These are phyloP conservation scores for Lindbergichthys nudifrons DNA, from an alignment of 2,797 vertebrate species.

Conservation along the genomic window DNA sequence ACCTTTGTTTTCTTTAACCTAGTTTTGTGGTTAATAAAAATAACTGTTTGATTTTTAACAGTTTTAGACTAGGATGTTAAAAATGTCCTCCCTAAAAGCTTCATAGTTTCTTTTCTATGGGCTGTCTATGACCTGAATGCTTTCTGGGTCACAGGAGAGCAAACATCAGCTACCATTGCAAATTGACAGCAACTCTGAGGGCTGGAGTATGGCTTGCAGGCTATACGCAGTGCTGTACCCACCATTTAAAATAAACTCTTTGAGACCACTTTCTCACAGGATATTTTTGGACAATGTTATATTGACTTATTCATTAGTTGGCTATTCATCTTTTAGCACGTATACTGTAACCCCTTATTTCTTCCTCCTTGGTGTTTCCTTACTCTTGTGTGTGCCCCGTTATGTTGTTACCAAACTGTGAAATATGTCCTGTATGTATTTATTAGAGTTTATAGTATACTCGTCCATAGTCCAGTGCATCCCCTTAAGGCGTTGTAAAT, in stretches of 20 bases:
- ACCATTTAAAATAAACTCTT: background rate
- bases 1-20: background rate
- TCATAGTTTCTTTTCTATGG: background rate
- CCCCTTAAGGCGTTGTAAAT: constrained; percentile 46
- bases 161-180: background rate
- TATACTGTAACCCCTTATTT: background rate
- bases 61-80: background rate
- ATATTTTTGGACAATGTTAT: background rate
- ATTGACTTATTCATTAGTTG: background rate
- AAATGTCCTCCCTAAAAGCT: constrained; percentile 15
- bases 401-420: constrained; percentile 9
- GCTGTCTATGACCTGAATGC: constrained; percentile 12
- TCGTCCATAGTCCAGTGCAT: constrained; percentile 33
- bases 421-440: constrained; percentile 3
- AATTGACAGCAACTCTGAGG: constrained; percentile 12
- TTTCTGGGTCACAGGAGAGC: constrained; percentile 9
- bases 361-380: background rate
- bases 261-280: background rate
- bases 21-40: constrained; percentile 6
- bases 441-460: constrained; percentile 26
- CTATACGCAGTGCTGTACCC: background rate
- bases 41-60: background rate
- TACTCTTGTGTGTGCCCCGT: background rate
- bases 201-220: background rate
- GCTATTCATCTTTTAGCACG: background rate